Base-by-base conservation (phyloP, 2,888 invertebrate genomes). In the Dromius quadrimaculatus region DNA sequence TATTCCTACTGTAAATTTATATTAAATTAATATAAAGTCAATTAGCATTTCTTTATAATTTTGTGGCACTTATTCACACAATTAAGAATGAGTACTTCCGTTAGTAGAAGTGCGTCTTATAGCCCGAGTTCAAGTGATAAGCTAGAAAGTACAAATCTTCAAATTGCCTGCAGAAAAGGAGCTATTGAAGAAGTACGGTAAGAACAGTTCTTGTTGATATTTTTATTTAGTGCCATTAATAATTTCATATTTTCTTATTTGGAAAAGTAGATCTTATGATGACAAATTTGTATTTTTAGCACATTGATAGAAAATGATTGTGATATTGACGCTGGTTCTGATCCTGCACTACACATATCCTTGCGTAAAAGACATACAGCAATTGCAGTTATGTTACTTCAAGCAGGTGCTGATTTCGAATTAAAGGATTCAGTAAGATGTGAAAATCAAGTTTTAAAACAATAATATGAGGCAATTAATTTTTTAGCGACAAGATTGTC, bases 291-390 rank as follows among this genome's bases (percentile, higher is more conserved):
- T 22, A 3, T 22, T 76, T 75, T 65, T 47, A 82, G 81, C 72
- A 80, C 78, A 74, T 77, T 83, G 66, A 76, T 83, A 32, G 80
- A 82, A 72, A 79, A 79, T 71, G 83, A 81, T 6, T 78, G 76
- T 2, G 82, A 83, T 71, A 72, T 83, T 15, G 82, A 83, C 73
- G 72, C 74, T 47, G 83, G 83, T n/a, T 81, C 82, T 0, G 82
- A 83, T 73, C 81, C 89, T 13, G 86, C 90, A 0, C 79, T 90
- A 28, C 88, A 89, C 77, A 79, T 88, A 75, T 87, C 89, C 5
- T 82, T 90, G 70, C 81, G 84, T 36, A 83, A 87, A 73, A 84
- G 84, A 71, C 85, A 88, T 76, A 80, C 82, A 38, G 79, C 84
- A 64, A 86, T 89, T 70, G 89, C 88, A 1, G 79, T 88, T 73